Conservation (phyloP, 2,888 invertebrate species). For the Pristionchus arcanus region DNA sequence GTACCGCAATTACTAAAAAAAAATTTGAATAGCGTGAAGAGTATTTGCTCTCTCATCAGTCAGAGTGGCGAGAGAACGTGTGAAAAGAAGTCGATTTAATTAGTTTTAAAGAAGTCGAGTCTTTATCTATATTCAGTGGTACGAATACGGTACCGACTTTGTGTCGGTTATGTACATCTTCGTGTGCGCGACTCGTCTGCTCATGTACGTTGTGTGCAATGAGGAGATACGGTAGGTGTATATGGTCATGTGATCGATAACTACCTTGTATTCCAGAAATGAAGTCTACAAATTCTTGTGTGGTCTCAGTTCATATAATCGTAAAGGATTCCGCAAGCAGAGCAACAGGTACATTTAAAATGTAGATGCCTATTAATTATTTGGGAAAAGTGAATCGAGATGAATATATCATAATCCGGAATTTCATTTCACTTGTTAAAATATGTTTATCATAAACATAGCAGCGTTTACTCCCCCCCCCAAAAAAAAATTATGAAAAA, state of each 20-base stretch:
- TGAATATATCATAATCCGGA: neutral
- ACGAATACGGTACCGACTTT: conserved; percentile 75
- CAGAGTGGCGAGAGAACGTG: no score
- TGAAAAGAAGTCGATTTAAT: no score
- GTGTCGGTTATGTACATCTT: conserved; percentile 76
- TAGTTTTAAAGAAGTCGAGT: no score
- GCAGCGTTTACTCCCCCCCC: no score
- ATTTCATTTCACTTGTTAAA: no score
- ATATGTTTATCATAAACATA: no score
- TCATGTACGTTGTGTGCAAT: conserved; percentile 74
- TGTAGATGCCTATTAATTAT: neutral
- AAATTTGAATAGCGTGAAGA: no score
- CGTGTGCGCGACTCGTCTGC: conserved; percentile 74
- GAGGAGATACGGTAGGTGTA: conserved; percentile 63
- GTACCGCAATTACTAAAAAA: no score
- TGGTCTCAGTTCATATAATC: neutral
- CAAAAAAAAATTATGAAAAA: no score
- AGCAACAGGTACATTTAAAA: conserved; percentile 18
- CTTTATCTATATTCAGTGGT: conserved; percentile 63
- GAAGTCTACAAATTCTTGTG: conserved; percentile 23
- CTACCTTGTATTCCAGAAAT: neutral
- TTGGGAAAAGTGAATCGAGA: neutral
- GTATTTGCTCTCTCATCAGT: no score
- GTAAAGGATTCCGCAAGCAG: conserved; percentile 9
- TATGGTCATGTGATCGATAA: neutral